phyloP scores from a whole-genome alignment of 2,113 vertebrate genomes.

The Chiloscyllium plagiosum region DNA sequence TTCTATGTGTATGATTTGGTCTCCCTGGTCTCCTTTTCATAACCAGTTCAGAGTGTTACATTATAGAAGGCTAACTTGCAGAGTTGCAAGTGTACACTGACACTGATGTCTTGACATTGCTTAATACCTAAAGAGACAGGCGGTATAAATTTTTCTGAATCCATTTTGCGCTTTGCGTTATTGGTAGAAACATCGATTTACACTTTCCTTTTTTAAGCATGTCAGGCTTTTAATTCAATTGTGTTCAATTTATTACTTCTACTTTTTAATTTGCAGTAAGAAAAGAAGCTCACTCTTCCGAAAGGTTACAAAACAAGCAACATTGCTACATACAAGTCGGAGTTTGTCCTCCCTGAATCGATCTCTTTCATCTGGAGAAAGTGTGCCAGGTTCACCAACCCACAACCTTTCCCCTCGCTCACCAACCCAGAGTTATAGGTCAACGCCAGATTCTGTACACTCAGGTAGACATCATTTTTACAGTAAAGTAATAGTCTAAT shows the following conservation, averaged over 20 bases:
- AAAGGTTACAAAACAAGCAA: conserved; percentile 89
- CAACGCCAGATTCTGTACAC: conserved; percentile 75
- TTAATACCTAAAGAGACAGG: background rate
- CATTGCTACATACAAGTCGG: conserved; percentile 87
- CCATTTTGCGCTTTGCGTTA: background rate
- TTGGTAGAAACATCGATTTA: background rate
- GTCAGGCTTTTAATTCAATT: background rate
- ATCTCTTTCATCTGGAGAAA: conserved; percentile 91
- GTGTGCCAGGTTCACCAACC: conserved; percentile 85
- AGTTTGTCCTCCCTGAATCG: conserved; percentile 89
- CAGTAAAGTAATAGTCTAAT: background rate
- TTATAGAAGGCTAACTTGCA: background rate
- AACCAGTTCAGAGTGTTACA: background rate
- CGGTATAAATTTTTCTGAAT: background rate
- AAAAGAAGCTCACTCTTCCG: conserved; percentile 85
- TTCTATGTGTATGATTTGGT: background rate
- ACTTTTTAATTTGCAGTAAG: conserved; percentile 56
- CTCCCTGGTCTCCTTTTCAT: background rate
- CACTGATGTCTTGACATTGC: background rate
- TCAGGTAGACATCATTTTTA: conserved; percentile 63
- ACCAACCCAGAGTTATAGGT: conserved; percentile 83
- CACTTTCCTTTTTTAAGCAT: background rate
- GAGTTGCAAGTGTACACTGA: background rate
- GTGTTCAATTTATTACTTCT: background rate
- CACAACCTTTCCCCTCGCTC: conserved; percentile 88